Evolutionary conservation across 2,888 invertebrate species (phyloP).

Genomic region (Drosophila austrosaltans): DNA sequence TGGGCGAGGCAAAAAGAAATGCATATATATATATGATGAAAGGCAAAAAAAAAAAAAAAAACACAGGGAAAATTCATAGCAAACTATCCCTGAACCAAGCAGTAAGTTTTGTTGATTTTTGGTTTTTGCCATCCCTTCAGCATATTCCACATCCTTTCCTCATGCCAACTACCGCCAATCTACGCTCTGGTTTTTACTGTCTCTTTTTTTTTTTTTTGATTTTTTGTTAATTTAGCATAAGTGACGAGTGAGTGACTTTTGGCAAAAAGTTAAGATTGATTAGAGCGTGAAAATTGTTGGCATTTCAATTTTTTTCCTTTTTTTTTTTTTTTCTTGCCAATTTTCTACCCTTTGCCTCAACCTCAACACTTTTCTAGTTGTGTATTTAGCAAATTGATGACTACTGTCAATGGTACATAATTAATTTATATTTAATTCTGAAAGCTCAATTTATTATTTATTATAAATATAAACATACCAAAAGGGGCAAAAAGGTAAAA

Average conservation of each 20-base stretch:
- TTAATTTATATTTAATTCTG: slow-evolving; percentile 47
- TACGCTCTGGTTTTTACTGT: slow-evolving; percentile 19
- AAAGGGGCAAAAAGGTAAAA: not conserved
- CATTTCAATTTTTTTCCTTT: slow-evolving; percentile 40
- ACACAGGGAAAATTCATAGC: not conserved
- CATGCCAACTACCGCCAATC: not conserved
- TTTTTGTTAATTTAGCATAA: slow-evolving; percentile 76
- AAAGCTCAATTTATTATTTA: slow-evolving; percentile 48
- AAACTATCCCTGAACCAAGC: slow-evolving; percentile 24
- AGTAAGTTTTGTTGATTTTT: slow-evolving; percentile 70
- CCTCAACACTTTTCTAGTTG: not conserved
- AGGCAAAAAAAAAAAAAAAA: not conserved
- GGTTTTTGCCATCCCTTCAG: slow-evolving; percentile 28
- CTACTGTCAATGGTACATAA: slow-evolving; percentile 48
- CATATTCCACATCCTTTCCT: too few relatives aligned
- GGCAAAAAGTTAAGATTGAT: slow-evolving; percentile 71
- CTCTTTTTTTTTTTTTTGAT: slow-evolving; percentile 41
- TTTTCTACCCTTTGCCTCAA: slow-evolving; percentile 18
- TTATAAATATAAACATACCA: slow-evolving; percentile 21
- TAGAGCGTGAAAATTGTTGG: slow-evolving; percentile 74
- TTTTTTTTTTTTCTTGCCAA: slow-evolving; percentile 3
- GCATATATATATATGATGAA: not conserved
- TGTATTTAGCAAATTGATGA: slow-evolving; percentile 35
- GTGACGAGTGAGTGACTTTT: slow-evolving; percentile 77
- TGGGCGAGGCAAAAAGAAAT: slow-evolving; percentile 26